Conservation (phyloP, 2,797 vertebrate species). For the Danionella dracula region DNA sequence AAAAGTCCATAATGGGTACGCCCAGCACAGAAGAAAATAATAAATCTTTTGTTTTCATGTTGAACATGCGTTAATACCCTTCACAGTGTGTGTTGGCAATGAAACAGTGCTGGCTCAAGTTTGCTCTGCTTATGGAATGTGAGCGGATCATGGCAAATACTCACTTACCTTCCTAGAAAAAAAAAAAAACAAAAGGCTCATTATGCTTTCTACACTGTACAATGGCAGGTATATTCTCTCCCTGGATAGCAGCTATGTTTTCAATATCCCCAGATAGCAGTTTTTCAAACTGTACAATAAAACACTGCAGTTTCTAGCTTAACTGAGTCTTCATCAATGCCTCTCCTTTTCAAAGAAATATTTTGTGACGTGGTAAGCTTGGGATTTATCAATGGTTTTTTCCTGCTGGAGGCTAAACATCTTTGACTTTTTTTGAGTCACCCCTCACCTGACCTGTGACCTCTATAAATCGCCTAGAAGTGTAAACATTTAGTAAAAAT, state of each 20-base stretch:
- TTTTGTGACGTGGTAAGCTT: conserved; percentile 42
- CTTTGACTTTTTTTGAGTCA: neutral
- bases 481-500: neutral
- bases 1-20: no score
- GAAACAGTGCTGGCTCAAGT: conserved; percentile 34
- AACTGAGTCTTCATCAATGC: conserved; percentile 57
- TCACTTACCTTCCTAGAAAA: conserved; percentile 52
- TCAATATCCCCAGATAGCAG: conserved; percentile 12
- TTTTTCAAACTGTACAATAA: conserved; percentile 34
- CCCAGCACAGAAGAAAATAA: no score
- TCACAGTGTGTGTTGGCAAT: conserved; percentile 12
- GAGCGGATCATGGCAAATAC: conserved; percentile 47
- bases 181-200: conserved; percentile 50
- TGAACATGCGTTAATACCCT: conserved; percentile 30
- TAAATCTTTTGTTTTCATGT: conserved; percentile 16
- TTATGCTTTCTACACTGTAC: conserved; percentile 48
- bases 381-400: neutral
- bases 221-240: conserved; percentile 43
- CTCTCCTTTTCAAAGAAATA: conserved; percentile 54
- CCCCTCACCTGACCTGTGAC: neutral
- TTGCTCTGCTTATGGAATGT: conserved; percentile 41
- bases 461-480: neutral
- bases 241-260: conserved; percentile 43
- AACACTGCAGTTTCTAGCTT: conserved; percentile 25
- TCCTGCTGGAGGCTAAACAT: neutral